Conservation (phyloP, 2,888 invertebrate species). For the Apoda limacodes region DNA sequence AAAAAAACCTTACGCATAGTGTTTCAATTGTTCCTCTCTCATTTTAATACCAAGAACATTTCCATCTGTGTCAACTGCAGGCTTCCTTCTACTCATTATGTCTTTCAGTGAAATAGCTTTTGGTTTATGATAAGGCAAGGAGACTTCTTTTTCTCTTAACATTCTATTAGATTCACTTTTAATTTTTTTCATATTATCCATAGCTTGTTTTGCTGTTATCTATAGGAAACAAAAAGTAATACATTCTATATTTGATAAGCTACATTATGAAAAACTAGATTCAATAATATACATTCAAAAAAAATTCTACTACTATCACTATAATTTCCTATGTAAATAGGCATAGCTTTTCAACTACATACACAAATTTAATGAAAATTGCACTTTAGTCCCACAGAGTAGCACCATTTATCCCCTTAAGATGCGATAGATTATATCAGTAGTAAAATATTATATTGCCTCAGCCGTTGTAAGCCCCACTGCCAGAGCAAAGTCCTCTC, state of each 20-base stretch:
- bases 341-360: slow-evolving; percentile 3
- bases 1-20: slow-evolving; percentile 78
- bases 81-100: slow-evolving; percentile 71
- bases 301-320: too few species aligned
- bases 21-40: slow-evolving; percentile 73
- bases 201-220: slow-evolving; percentile 76
- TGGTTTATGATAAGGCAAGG: slow-evolving; percentile 89
- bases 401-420: too few species aligned
- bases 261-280: background rate
- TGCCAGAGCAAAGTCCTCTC: too few species aligned
- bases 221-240: slow-evolving; percentile 25
- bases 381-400: too few species aligned
- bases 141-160: slow-evolving; percentile 79
- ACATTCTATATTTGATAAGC: too few species aligned
- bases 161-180: slow-evolving; percentile 87
- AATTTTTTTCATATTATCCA: slow-evolving; percentile 79
- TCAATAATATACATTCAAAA: too few species aligned
- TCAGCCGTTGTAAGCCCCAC: too few species aligned
- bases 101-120: slow-evolving; percentile 83
- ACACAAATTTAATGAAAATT: too few species aligned
- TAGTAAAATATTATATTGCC: too few species aligned
- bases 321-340: too few species aligned
- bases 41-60: slow-evolving; percentile 71
- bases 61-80: slow-evolving; percentile 44
- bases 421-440: too few species aligned